Percentiles rank a stretch among this genome's conserved stretches.
Evolutionary conservation across 2,113 vertebrate species (phyloP).

Genomic region (Suncus etruscus): DNA sequence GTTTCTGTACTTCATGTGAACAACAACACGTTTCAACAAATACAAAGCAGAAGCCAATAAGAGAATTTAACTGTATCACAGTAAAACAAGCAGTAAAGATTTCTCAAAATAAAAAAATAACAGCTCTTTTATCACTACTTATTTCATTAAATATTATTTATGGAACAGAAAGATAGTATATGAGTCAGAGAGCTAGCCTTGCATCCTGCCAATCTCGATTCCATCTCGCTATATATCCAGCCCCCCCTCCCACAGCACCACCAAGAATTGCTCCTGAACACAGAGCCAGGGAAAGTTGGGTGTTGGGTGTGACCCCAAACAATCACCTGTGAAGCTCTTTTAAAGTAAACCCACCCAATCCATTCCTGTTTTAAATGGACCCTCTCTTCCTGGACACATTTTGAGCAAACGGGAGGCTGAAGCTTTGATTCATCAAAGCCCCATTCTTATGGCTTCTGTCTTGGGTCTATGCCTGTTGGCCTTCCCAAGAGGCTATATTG

Average conservation of each 20-base stretch:
- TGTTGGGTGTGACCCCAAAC: too few species aligned
- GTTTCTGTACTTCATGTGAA: conserved; percentile 22
- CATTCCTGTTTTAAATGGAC: conserved; percentile 16
- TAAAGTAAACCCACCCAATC: conserved; percentile 4
- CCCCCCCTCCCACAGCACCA: too few species aligned
- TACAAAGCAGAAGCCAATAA: conserved; percentile 8
- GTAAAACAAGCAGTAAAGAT: not conserved
- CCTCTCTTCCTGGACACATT: not conserved
- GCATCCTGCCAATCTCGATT: too few species aligned
- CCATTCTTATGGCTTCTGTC: not conserved
- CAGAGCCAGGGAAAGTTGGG: too few species aligned
- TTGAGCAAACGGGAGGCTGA: not conserved
- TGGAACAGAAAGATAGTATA: too few species aligned
- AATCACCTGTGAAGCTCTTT: not conserved
- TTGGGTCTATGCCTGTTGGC: not conserved
- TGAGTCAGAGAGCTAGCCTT: too few species aligned
- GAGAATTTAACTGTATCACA: not conserved
- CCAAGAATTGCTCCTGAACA: too few species aligned
- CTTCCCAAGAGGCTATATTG: not conserved
- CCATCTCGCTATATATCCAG: too few species aligned
- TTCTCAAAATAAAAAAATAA: not conserved
- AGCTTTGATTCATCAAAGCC: not conserved
- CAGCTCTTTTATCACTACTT: not conserved
- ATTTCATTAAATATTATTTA: conserved; percentile 5
- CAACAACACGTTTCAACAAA: conserved; percentile 28